Percentiles rank a stretch among this genome's conserved stretches.
Evolutionary conservation across 1,140 invertebrate genomes (phyloP).

Genomic region (Argopecten irradians): DNA sequence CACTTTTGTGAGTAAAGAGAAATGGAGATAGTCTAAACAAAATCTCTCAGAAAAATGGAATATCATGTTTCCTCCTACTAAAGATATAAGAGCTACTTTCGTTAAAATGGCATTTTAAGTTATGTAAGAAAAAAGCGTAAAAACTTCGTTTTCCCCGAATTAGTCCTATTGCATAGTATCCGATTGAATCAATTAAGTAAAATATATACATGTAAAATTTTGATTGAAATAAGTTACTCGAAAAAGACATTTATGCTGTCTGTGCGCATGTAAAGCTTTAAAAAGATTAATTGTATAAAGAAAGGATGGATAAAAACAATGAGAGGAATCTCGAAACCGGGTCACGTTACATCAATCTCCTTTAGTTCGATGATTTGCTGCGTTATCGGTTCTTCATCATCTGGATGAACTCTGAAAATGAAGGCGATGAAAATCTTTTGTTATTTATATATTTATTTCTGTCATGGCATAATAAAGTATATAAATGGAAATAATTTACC

Average conservation of each 20-base stretch:
- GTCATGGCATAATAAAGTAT: too few species aligned
- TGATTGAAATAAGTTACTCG: background rate
- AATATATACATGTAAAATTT: too few species aligned
- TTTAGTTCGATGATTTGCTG: background rate
- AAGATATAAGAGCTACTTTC: background rate
- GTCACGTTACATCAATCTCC: background rate
- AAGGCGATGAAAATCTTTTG: too few species aligned
- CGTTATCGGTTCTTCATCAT: background rate
- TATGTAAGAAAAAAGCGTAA: background rate
- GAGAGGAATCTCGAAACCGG: background rate
- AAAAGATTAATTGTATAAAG: background rate
- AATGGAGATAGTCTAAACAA: background rate
- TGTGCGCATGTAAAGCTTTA: background rate
- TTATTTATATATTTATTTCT: too few species aligned
- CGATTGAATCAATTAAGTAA: background rate
- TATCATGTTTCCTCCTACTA: background rate
- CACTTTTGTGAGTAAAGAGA: background rate
- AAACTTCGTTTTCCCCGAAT: slow-evolving; percentile 5
- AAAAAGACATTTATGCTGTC: background rate
- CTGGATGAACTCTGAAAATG: slow-evolving; percentile 8
- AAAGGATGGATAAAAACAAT: slow-evolving; percentile 22
- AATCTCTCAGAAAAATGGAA: background rate
- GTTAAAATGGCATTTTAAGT: background rate
- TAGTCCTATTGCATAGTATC: background rate
- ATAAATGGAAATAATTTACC: too few species aligned